Conservation (phyloP, 2,113 vertebrate species). For the Podocnemis expansa region DNA sequence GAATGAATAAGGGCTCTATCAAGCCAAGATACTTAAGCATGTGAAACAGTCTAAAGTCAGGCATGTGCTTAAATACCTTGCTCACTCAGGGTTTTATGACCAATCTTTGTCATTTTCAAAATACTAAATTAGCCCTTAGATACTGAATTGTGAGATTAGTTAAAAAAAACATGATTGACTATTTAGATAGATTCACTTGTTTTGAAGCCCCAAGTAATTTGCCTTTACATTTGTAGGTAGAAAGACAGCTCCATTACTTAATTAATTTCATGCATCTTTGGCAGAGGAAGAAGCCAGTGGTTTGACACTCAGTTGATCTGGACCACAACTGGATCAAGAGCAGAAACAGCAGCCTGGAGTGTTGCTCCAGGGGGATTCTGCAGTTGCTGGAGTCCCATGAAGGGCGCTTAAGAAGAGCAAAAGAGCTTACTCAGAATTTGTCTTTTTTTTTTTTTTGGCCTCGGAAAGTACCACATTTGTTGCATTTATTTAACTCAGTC, state of each 20-base stretch:
- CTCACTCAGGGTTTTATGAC: neutral
- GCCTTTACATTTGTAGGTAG: neutral
- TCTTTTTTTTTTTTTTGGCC: neutral
- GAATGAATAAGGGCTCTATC: neutral
- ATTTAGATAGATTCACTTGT: neutral
- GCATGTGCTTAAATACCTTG: neutral
- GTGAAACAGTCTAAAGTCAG: neutral
- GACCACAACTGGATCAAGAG: neutral
- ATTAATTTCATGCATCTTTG: neutral
- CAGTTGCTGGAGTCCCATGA: neutral
- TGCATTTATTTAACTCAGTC: neutral
- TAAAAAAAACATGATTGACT: neutral
- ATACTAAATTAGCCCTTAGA: neutral
- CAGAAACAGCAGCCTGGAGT: neutral
- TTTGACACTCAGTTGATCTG: neutral
- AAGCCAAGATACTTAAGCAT: neutral
- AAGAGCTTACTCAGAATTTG: neutral
- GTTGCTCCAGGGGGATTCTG: neutral
- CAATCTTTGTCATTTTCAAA: neutral
- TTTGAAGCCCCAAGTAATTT: neutral
- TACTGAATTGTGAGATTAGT: neutral
- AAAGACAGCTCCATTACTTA: neutral
- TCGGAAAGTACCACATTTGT: neutral
- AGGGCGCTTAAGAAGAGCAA: neutral
- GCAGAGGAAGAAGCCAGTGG: neutral